Percentiles rank a stretch among this genome's conserved stretches.
Conservation (phyloP, 2,113 vertebrate genomes). For the Pseudopodoces humilis region DNA sequence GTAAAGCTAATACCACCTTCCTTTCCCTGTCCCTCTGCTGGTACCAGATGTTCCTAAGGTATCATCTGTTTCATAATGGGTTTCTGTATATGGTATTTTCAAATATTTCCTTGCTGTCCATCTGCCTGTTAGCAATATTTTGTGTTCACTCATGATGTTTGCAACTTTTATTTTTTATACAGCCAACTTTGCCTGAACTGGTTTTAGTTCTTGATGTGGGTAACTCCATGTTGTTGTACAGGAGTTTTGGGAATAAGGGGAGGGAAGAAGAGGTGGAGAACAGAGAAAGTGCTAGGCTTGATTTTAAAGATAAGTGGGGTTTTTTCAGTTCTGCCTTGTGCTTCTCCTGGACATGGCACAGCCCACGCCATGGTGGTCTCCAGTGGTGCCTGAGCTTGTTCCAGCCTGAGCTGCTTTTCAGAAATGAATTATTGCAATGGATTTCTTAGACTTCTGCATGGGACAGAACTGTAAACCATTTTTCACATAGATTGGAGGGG, state of each 20-base stretch:
- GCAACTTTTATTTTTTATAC: background rate
- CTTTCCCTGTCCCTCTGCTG: background rate
- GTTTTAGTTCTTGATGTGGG: constrained; percentile 28
- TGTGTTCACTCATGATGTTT: background rate
- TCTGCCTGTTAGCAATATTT: constrained; percentile 17
- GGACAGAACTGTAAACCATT: background rate
- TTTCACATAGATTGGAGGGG: background rate
- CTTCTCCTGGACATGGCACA: background rate
- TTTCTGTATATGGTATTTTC: background rate
- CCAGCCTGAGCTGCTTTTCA: constrained; percentile 2
- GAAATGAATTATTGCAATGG: background rate
- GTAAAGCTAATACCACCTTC: background rate
- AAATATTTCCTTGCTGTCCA: background rate
- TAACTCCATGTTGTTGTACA: background rate
- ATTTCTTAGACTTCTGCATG: background rate
- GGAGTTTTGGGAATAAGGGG: background rate
- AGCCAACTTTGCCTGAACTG: constrained; percentile 15
- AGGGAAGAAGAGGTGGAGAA: background rate
- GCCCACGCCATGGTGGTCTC: background rate
- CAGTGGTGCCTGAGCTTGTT: background rate
- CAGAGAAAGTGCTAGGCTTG: background rate
- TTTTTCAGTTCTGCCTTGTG: background rate
- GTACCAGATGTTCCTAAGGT: background rate
- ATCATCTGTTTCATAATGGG: background rate
- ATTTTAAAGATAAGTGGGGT: background rate